A percentile compares a stretch with the other conserved stretches of the same genome.
These are phyloP conservation scores for Gyrodactylus salaris DNA, from an alignment of 1,140 invertebrate genomes.

Conservation along the genomic window DNA sequence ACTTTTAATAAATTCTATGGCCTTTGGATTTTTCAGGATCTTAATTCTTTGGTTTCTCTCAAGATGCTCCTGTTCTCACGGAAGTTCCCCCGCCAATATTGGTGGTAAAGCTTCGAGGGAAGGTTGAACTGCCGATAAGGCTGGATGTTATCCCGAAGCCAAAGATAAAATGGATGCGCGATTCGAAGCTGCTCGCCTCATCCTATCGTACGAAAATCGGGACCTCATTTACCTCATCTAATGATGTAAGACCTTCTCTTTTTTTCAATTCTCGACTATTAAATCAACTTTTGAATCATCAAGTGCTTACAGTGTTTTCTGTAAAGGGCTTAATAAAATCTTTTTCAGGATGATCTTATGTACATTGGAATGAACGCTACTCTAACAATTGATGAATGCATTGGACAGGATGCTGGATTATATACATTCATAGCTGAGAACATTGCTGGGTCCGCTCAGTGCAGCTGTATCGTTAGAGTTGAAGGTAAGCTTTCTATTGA, in stretches of 20 bases:
- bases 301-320: too few species aligned
- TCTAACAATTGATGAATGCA: neutral
- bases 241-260: too few species aligned
- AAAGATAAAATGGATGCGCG: neutral
- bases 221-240: neutral
- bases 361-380: neutral
- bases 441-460: neutral
- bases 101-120: neutral
- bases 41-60: neutral
- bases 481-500: neutral
- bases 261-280: too few species aligned
- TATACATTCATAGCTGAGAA: neutral
- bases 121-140: neutral
- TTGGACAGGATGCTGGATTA: neutral
- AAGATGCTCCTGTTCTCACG: neutral
- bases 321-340: neutral
- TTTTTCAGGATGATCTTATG: neutral
- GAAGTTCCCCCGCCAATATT: neutral
- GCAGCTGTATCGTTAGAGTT: neutral
- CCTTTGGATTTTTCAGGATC: too few species aligned
- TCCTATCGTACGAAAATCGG: neutral
- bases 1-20: neutral
- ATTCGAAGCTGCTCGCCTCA: neutral
- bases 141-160: neutral
- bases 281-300: too few species aligned